phyloP scores from a whole-genome alignment of 2,888 invertebrate genomes.

The Laspeyria flexula region DNA sequence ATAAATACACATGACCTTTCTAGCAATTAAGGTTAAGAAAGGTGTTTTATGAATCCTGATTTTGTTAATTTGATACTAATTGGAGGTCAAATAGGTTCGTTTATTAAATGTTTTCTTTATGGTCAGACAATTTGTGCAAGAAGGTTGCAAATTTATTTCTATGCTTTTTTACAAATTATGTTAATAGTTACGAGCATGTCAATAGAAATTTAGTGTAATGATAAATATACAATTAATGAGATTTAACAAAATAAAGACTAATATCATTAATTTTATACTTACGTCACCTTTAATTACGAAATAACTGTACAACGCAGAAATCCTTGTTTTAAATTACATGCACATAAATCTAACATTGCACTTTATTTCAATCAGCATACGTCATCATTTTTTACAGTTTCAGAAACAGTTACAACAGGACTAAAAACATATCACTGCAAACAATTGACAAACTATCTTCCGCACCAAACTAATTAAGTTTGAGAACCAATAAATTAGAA shows the following conservation, averaged over 20 bases:
- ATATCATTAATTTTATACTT: too few relatives aligned
- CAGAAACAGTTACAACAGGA: constrained; percentile 7
- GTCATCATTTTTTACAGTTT: constrained; percentile 3
- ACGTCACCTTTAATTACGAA: background rate
- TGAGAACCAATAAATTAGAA: constrained; percentile 24
- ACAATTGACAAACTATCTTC: constrained; percentile 9
- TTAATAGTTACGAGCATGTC: too few relatives aligned
- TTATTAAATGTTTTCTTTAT: too few relatives aligned
- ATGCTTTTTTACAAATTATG: too few relatives aligned
- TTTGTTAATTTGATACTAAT: background rate
- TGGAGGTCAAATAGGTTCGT: background rate
- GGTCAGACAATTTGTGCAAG: too few relatives aligned
- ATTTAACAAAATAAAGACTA: too few relatives aligned
- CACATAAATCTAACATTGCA: constrained; percentile 3
- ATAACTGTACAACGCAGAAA: background rate
- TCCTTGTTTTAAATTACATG: constrained; percentile 4
- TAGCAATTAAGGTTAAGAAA: background rate
- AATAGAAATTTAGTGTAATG: too few relatives aligned
- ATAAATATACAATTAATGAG: too few relatives aligned
- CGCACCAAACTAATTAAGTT: background rate
- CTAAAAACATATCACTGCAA: constrained; percentile 11
- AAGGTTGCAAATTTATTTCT: too few relatives aligned
- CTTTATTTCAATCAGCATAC: background rate
- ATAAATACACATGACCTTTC: background rate
- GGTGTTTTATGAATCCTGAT: background rate